Base-by-base conservation (phyloP, 2,797 vertebrate species). In the Sphenodon punctatus region DNA sequence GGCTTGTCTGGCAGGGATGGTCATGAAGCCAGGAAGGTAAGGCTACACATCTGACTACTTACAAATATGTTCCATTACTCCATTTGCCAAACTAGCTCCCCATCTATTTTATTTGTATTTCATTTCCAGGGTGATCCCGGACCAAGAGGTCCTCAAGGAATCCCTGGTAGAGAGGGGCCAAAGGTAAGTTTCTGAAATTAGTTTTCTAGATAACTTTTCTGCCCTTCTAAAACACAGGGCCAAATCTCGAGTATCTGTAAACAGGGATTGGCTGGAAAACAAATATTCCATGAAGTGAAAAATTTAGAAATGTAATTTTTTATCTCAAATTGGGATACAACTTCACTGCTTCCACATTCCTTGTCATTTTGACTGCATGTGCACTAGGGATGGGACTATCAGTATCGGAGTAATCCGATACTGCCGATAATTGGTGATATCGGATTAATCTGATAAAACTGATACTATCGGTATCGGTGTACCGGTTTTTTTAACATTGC, bases 111-210 rank as follows among this genome's bases (percentile, higher is more conserved):
- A 17, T 61, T 70, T 85, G 64, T 23, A 0, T 85, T 42, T 86
- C 48, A 58, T 91, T 86, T 78, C 9, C 55, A 99, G 98, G 98
- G 97, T 27, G 97, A 99, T 91, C 95, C 94, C 66, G 98, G 98
- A 51, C 94, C 96, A 46, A 96, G 97, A 92, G 99, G 99, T 76
- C 97, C 98, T 46, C 95, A 96, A 82, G 99, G 98, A 87, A 96
- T 98, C 84, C 98, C 98, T 61, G 99, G 99, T 11, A 98, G 97
- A 95, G 99, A 99, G 89, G 99, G 99, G 43, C 97, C 97, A 78
- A 99, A 99, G 96, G 99, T 99, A 96, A 92, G 91, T 88, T 78
- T 49, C 72, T 72, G 25, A 87, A 71, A 10, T 70, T 25, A 58
- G 4, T 53, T 5, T 4, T 81, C 82, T 17, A 41, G 10, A 2